Base-by-base conservation (phyloP, 1,140 invertebrate genomes). In the Hylaeus volcanicus region DNA sequence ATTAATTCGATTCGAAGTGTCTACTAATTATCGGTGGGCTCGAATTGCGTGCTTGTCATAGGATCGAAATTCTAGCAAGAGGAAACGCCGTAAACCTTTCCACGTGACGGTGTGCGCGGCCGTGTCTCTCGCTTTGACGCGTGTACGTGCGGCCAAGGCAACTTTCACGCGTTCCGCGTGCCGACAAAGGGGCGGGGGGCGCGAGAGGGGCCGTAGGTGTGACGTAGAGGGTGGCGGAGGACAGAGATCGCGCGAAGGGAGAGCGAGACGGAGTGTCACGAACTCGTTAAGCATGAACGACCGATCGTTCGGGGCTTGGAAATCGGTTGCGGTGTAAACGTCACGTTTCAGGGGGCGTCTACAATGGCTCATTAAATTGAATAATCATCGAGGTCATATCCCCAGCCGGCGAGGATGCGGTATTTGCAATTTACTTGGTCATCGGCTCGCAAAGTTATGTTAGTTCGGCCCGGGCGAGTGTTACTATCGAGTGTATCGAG, bases 301-400 rank as follows among this genome's bases (percentile, higher is more conserved):
- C 79, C 84, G 77, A 79, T 86, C 81, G 75, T 79, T 74, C 65
- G 73, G 60, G 64, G 74, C 69, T 75, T 74, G 77, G 80, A 77
- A 83, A 84, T 70, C 69, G 85, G 81, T 88, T 90, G 90, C 81
- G 90, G 90, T 88, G 84, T 86, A 84, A 90, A 90, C 86, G 88
- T 91, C 90, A 91, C 90, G 90, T 90, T 90, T 83, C 86, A 78
- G 68, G 80, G 86, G 79, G 80, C 82, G 76, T 82, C 82, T 80
- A 85, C 84, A 85, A 83, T 88, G 84, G 85, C 88, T 88, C 90
- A 90, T 91, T 90, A 90, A 90, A 87, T 88, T 90, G 89, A 90
- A 90, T 90, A 89, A 88, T 89, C 86, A 89, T 91, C 83, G 86
- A 87, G 81, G 75, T 84, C 79, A 84, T 82, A 83, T 85, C 72